Evolutionary conservation across 2,888 invertebrate genomes (phyloP).

Genomic region (Lepidocyrtinus sp.): DNA sequence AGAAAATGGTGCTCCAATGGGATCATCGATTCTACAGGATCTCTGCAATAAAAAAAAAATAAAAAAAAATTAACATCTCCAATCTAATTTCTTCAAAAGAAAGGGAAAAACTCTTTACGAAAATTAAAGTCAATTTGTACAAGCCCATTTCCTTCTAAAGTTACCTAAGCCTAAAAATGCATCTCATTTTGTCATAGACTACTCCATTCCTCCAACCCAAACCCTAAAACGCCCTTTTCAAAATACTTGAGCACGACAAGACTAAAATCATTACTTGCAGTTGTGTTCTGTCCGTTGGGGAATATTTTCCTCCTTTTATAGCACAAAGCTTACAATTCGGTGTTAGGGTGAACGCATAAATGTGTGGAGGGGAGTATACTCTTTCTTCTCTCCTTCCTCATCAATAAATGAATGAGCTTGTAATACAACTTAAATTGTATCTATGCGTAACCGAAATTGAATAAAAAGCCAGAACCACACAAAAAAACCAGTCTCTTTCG

Average conservation of each 20-base stretch:
- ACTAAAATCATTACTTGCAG: too few relatives aligned
- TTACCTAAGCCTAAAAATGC: neutral
- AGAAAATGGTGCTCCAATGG: conserved; percentile 83
- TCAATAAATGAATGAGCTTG: conserved; percentile 46
- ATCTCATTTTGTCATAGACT: conserved; percentile 53
- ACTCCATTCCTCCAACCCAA: conserved; percentile 2
- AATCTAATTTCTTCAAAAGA: too few relatives aligned
- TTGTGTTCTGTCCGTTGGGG: conserved; percentile 45
- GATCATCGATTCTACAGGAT: conserved; percentile 85
- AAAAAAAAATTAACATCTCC: too few relatives aligned
- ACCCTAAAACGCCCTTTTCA: neutral
- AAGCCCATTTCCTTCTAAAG: too few relatives aligned
- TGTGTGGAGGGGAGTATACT: conserved; percentile 37
- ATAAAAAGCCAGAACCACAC: too few relatives aligned
- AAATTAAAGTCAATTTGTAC: too few relatives aligned
- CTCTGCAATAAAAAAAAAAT: conserved; percentile 72
- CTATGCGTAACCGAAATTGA: conserved; percentile 39
- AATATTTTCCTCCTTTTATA: conserved; percentile 48
- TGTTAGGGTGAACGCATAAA: neutral
- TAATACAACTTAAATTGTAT: neutral
- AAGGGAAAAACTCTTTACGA: too few relatives aligned
- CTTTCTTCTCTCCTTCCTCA: too few relatives aligned
- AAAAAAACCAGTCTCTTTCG: too few relatives aligned
- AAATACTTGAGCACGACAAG: conserved; percentile 11
- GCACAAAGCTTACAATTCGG: conserved; percentile 21